A percentile compares a stretch with the other conserved stretches of the same genome.
phyloP scores from a whole-genome alignment of 2,113 vertebrate genomes.

The Gadus chalcogrammus region DNA sequence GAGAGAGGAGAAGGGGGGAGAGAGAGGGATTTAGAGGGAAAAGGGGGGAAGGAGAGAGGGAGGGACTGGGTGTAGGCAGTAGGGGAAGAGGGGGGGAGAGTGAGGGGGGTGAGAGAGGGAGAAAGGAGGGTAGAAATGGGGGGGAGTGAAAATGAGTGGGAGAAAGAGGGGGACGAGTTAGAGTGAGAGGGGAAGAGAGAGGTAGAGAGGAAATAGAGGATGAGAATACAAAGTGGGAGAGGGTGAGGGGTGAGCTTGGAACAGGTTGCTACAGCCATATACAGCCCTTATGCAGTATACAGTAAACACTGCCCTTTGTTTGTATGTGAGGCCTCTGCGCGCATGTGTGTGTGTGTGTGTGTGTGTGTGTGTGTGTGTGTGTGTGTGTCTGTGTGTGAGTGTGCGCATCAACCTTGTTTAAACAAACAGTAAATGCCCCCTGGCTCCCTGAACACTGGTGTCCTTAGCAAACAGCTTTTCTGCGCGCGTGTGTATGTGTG shows the following conservation, averaged over 20 bases:
- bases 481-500: constrained; percentile 15
- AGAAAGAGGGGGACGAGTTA: neutral
- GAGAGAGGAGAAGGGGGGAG: neutral
- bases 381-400: constrained; percentile 18
- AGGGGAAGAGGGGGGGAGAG: constrained; percentile 6
- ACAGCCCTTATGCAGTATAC: constrained; percentile 63
- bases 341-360: constrained; percentile 27
- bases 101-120: constrained; percentile 23
- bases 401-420: constrained; percentile 73
- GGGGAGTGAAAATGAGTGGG: too few species aligned
- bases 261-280: constrained; percentile 61
- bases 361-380: constrained; percentile 33
- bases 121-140: constrained; percentile 33
- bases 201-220: constrained; percentile 1
- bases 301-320: constrained; percentile 42
- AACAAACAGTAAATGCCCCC: constrained; percentile 71
- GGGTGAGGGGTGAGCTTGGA: constrained; percentile 41
- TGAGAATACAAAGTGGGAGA: neutral
- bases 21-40: constrained; percentile 20
- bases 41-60: constrained; percentile 5
- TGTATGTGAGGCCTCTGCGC: constrained; percentile 6
- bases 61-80: neutral
- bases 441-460: constrained; percentile 64
- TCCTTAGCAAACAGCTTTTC: constrained; percentile 63
- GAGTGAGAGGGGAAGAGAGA: constrained; percentile 6